These are phyloP conservation scores for Eugnorisma glareosa DNA, from an alignment of 2,888 invertebrate species.

Conservation along the genomic window DNA sequence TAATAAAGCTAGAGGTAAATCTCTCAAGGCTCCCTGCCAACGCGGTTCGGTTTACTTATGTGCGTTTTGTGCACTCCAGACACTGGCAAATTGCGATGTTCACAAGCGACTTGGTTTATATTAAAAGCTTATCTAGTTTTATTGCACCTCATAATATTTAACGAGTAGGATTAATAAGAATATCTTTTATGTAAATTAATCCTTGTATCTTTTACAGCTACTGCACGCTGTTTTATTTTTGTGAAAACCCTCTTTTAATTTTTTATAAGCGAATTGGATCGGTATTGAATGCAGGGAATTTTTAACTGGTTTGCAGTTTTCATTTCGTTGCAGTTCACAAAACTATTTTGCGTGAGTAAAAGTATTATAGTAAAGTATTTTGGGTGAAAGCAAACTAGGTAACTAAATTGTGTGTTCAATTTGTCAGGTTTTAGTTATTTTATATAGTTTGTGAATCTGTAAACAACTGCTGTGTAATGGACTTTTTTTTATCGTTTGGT, in stretches of 20 bases:
- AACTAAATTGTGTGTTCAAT: not conserved
- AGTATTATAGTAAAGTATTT: not conserved
- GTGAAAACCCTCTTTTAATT: not conserved
- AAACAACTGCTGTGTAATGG: not conserved
- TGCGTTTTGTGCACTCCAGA: conserved; percentile 60
- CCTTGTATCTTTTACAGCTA: not conserved
- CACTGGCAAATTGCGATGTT: conserved; percentile 61
- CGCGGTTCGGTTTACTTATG: conserved; percentile 49
- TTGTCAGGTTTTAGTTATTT: not conserved
- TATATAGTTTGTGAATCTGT: not conserved
- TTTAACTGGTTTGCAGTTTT: not conserved
- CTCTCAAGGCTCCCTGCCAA: conserved; percentile 60
- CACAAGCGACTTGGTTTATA: conserved; percentile 58
- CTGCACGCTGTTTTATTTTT: not conserved
- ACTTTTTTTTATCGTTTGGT: too few species aligned
- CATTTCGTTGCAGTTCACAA: not conserved
- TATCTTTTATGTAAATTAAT: conserved; percentile 40
- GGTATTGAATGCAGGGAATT: not conserved
- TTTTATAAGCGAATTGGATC: not conserved
- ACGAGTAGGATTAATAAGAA: conserved; percentile 20
- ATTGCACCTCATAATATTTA: conserved; percentile 41
- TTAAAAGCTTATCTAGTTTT: conserved; percentile 51
- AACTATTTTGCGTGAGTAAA: not conserved
- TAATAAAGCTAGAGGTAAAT: conserved; percentile 74
- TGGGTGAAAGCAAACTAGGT: not conserved